Evolutionary conservation across 2,797 vertebrate species (phyloP), one percentile per base, ranked within the genome.

Genomic region (Schizothorax lantsangensis): DNA sequence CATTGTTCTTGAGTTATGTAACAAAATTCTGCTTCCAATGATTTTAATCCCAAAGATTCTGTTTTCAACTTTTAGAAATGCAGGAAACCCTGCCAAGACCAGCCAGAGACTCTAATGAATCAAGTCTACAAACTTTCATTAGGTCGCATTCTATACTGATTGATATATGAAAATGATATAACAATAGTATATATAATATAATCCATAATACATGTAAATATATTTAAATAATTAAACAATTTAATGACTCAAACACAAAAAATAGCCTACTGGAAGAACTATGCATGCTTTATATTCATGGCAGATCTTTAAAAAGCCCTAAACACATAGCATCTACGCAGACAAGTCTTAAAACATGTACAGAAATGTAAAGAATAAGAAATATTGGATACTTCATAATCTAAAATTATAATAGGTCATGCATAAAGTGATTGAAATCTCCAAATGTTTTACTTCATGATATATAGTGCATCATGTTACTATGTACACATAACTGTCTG

Each of bases 391-490:
- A 36, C 26, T 36, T 36, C 15, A 30, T 66, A 40, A n/a, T 36
- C 8, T 23, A 15, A 19, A 45, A 43, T 72, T 17, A 40, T 5
- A n/a, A 43, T 38, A 75, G 21, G 3, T n/a, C 36, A n/a, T 26
- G 6, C 8, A 7, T 21, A 15, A 57, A 17, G 52, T 12, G 21
- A 57, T 3, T 6, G 23, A 49, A 40, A 15, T 57, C 21, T 40
- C 8, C 4, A 47, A 66, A 45, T 54, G 33, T 38, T 38, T 26
- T 40, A 8, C 33, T 57, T 85, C 47, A 15, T 54, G 83, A 59
- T 69, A 79, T 54, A 54, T 14, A 78, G 36, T 19, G 38, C 33
- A 69, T 71, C 15, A 71, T 71, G 64, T 85, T 79, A 26, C 49
- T 71, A 15, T 64, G 54, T 33, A 8, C 11, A 6, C 8, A 23